Base-by-base conservation (phyloP, 2,888 invertebrate genomes). In the Itoplectis maculator region DNA sequence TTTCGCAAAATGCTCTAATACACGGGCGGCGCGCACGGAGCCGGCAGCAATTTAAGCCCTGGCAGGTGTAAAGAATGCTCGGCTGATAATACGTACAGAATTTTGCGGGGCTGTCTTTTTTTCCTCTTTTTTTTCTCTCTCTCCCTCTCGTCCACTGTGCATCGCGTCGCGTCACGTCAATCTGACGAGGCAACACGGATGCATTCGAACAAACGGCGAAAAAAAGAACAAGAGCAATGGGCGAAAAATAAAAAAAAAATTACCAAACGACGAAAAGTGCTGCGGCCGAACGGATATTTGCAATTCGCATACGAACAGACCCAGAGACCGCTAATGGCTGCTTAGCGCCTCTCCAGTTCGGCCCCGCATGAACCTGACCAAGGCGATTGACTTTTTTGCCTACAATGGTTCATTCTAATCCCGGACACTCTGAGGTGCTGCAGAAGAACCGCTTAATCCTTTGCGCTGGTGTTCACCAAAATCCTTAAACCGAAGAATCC, bases 11-110 rank as follows among this genome's bases (percentile, higher is more conserved):
- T 73, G 70, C 79, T 51, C 74, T 65, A 66, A n/a, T 18, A 72
- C 70, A 56, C 20, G 3, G 29, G 29, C 20, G 3, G 29, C 3
- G 45, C 59, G 23, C n/a, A 23, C 35, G 49, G 51, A 61, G 13
- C 37, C n/a, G 35, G 56, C 77, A 68, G 78, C 66, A 66, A 51
- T 66, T 70, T 73, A 66, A 75, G 51, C 75, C 66, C 69, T 70
- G 59, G 68, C 74, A 72, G 65, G 76, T 70, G 76, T 78, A 80
- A 81, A 80, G 77, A 75, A 83, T 81, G 74, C 78, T 76, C 59
- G 59, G 40, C 68, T 74, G 68, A 66, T 83, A 81, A 80, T 83
- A 80, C 74, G 15, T 42, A 5, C 72, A 77, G 56, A 66, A 79
- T 74, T 68, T 40, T 72, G 29, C 29, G 40, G 73, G 59, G 54